phyloP scores from a whole-genome alignment of 2,888 invertebrate genomes.

The Lacanobia oleracea region DNA sequence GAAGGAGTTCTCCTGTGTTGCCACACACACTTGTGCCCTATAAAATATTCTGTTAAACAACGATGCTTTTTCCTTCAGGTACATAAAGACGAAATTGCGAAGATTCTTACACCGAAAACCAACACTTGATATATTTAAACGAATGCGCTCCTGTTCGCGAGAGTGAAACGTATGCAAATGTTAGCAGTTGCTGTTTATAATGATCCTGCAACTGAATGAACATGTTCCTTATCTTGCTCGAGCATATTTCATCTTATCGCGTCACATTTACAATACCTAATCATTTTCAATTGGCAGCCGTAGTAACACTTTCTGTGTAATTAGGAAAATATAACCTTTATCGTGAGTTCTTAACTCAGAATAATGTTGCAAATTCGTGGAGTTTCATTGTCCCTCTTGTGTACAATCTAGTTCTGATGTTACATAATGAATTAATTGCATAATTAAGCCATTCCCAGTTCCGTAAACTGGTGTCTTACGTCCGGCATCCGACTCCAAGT shows the following conservation, averaged over 20 bases:
- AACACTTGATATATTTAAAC: conserved; percentile 15
- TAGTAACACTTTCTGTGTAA: neutral
- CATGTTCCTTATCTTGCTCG: conserved; percentile 6
- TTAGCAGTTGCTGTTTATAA: conserved; percentile 40
- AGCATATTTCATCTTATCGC: conserved; percentile 12
- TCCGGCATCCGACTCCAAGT: conserved; percentile 15
- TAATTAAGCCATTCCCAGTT: conserved; percentile 13
- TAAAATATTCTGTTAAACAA: too few species aligned
- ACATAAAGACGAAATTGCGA: too few species aligned
- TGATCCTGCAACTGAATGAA: conserved; percentile 42
- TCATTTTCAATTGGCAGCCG: conserved; percentile 7
- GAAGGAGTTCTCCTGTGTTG: too few species aligned
- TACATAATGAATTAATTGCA: conserved; percentile 31
- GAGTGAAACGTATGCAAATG: conserved; percentile 36
- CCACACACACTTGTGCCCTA: too few species aligned
- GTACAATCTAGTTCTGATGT: conserved; percentile 6
- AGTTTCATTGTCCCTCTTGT: conserved; percentile 13
- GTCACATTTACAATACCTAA: neutral
- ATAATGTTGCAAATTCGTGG: neutral
- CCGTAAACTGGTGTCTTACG: neutral
- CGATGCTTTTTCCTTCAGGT: too few species aligned
- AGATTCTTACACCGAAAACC: neutral
- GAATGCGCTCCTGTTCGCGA: conserved; percentile 7
- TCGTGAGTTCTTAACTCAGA: conserved; percentile 1
- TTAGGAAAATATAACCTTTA: neutral